Base-by-base conservation (phyloP, 2,797 vertebrate species). In the Aselliscus stoliczkanus region DNA sequence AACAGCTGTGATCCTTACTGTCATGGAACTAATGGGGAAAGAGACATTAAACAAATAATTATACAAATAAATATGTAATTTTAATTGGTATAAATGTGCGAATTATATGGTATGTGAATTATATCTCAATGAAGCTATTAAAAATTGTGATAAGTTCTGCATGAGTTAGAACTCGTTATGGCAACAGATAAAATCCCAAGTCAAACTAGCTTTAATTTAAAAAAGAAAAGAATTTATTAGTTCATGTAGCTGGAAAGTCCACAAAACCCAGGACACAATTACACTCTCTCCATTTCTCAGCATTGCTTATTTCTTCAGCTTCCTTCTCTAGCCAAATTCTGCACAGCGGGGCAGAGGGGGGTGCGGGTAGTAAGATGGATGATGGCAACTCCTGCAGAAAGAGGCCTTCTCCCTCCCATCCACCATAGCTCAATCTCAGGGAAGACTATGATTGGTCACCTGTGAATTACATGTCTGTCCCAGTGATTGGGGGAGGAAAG, bases 131-230 rank as follows among this genome's bases (percentile, higher is more conserved):
- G 93, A 67, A 89, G 34, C 34, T 89, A 31, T 85, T 62, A 80
- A 84, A 72, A 92, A 89, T 54, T 92, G 27, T 92, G n/a, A 1
- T 75, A 81, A 84, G 69, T 93, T 73, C 88, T 92, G 1, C 47
- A 60, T 93, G 62, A 95, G 23, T 92, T 93, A 84, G 50, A 44
- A 76, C 60, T 73, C 44, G 29, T 67, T 91, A 80, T 47, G 56
- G 9, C 20, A 81, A 94, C 37, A 69, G 67, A 80, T 90, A 87
- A 64, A 94, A 84, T 92, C 21, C 37, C 25, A 83, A 92, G 64
- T 93, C 37, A 89, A 96, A 76, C 44, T 91, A 88, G 47, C 15
- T 96, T 95, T 81, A 90, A 73, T 72, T 56, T 27, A 29, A 73
- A 88, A 93, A 42, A 42, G 42, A 42, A 42, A 58, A 67, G 25